Evolutionary conservation across 2,797 vertebrate genomes (phyloP), one percentile per base, ranked within the genome.

Genomic region (Okamejei kenojei): DNA sequence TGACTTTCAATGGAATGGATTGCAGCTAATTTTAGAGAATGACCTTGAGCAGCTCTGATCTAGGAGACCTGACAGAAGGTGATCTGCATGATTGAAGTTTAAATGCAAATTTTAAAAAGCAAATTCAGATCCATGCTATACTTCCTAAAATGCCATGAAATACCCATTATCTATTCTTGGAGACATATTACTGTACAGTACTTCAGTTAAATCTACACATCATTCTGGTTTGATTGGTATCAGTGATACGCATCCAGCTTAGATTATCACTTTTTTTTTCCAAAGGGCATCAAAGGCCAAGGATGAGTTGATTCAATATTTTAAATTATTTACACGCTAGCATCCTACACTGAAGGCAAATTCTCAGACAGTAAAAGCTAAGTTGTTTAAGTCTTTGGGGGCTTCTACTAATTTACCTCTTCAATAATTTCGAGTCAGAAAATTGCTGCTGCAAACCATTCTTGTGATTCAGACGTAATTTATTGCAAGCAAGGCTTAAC

Each of bases 341-440:
- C 93, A 93, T 93, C 54, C 93, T 93, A 94, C 93, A 93, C 61
- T 94, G 94, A 93, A 93, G 95, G 79, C 73, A 81, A 54, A 93
- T 94, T 93, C 45, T 94, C 68, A 54, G 94, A 94, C 93, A 95
- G 93, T 93, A 58, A 78, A 84, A 84, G 94, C 73, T 13, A 94
- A 94, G 93, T 94, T 95, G 93, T 94, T 95, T 94, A 95, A 95
- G 95, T 95, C 94, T 94, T 95, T 95, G 94, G 94, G 95, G 93
- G 45, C 94, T 93, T 95, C 94, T 94, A 94, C 94, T 94, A 95
- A 95, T 95, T 95, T 94, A 95, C 84, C 93, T 95, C 94, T 94
- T 95, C 95, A 95, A 95, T 96, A 96, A 95, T 95, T 96, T 95
- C 93, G 94, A 95, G 93, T 94, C 94, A 95, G 94, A 94, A 95